Evolutionary conservation across 2,888 invertebrate species (phyloP), one percentile per base, ranked within the genome.

Genomic region (Melanophora roralis): DNA sequence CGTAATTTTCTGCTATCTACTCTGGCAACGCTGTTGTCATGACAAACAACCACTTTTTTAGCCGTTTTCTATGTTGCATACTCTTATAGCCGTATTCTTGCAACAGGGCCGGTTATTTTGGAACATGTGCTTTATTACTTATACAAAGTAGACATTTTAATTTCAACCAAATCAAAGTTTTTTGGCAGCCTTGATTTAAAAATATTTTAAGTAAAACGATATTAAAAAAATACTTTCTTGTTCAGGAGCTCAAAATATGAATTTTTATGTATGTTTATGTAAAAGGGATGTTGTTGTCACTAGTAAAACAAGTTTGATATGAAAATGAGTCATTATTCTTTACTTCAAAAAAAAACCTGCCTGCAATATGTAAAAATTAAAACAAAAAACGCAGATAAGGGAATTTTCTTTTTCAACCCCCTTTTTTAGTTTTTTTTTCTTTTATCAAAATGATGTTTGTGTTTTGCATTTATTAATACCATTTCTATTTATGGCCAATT

Each of bases 231-330:
- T 3, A 16, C 19, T 14, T 23, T n/a, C 23, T 43, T 16, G 19
- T n/a, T n/a, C n/a, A n/a, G n/a, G n/a, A n/a, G n/a, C n/a, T n/a
- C n/a, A n/a, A n/a, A n/a, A n/a, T n/a, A n/a, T n/a, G n/a, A n/a
- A n/a, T n/a, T n/a, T n/a, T n/a, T n/a, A n/a, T n/a, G n/a, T n/a
- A n/a, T n/a, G n/a, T n/a, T n/a, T n/a, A 59, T 57, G 23, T 16
- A 69, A 57, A 59, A 59, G 57, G 38, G 47, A 62, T 53, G 62
- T 43, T 71, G 62, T 43, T 71, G 34, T 59, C 57, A 59, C 27
- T 27, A 5, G 38, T 27, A 69, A 59, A 51, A 27, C 51, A 51
- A 14, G 47, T 64, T 2, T 6, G 5, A 53, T 7, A 40, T 27
- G 14, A 67, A 65, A 47, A 64, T 64, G 62, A 64, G 21, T 64